Evolutionary conservation across 2,797 vertebrate species (phyloP).

Genomic region (Danio albolineatus): DNA sequence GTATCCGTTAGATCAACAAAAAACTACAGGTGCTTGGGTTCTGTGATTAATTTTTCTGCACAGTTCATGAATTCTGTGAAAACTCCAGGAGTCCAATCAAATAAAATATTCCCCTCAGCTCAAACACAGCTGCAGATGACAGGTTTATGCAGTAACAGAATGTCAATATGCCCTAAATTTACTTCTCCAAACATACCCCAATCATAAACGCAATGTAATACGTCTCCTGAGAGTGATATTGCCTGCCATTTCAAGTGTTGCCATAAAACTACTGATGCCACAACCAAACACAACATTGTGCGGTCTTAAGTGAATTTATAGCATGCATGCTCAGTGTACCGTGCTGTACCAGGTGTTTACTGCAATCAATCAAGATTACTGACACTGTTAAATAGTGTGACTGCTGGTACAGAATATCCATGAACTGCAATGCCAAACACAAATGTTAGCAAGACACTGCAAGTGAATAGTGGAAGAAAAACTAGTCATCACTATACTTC

Average conservation of each 20-base stretch:
- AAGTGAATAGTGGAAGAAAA: too few species aligned
- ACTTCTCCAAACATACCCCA: slow-evolving; percentile 34
- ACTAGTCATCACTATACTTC: too few species aligned
- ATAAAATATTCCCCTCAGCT: slow-evolving; percentile 34
- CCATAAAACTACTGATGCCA: slow-evolving; percentile 40
- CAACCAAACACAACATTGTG: slow-evolving; percentile 45
- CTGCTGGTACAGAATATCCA: not conserved
- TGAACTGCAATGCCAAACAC: not conserved
- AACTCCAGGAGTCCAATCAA: slow-evolving; percentile 38
- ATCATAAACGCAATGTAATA: slow-evolving; percentile 39
- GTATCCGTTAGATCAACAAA: not conserved
- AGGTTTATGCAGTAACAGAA: slow-evolving; percentile 40
- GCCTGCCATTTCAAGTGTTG: slow-evolving; percentile 30
- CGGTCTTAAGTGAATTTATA: slow-evolving; percentile 41
- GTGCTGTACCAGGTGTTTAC: slow-evolving; percentile 27
- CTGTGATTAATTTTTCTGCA: slow-evolving; percentile 1
- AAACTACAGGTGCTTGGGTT: not conserved
- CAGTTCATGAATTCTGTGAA: slow-evolving; percentile 27
- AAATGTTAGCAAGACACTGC: not conserved
- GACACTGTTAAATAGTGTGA: slow-evolving; percentile 14
- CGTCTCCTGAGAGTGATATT: slow-evolving; percentile 44
- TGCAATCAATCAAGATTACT: slow-evolving; percentile 18
- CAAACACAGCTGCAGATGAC: slow-evolving; percentile 8
- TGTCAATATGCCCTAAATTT: slow-evolving; percentile 38
- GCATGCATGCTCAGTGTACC: slow-evolving; percentile 20